Evolutionary conservation across 2,113 vertebrate species (phyloP).

Genomic region (Porphyrio hochstetteri): DNA sequence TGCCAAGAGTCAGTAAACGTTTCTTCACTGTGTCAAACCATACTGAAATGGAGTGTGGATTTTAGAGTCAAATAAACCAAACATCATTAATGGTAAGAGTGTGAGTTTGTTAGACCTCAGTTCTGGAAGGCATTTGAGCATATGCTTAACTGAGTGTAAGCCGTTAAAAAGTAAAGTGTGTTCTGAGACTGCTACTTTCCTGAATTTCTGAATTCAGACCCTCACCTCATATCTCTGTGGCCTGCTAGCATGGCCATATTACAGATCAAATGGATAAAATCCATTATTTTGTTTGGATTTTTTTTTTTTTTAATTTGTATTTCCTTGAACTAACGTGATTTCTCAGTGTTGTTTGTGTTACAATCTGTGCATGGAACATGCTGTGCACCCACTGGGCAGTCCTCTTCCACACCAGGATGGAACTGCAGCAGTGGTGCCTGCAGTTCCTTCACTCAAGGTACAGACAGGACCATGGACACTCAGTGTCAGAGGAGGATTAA

Average conservation of each 20-base stretch:
- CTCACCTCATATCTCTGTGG: neutral
- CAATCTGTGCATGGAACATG: accelerated
- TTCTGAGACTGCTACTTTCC: neutral
- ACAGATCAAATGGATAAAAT: neutral
- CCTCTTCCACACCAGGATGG: neutral
- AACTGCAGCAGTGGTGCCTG: neutral
- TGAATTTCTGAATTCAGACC: neutral
- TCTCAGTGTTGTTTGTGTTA: neutral
- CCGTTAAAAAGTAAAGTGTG: neutral
- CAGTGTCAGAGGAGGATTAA: neutral
- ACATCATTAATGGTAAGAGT: neutral
- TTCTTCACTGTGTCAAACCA: neutral
- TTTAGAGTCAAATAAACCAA: neutral
- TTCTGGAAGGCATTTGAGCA: neutral
- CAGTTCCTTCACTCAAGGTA: neutral
- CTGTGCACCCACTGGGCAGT: neutral
- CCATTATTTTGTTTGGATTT: neutral
- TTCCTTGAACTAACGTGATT: neutral
- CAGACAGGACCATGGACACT: neutral
- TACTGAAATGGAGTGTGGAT: neutral
- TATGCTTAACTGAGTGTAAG: neutral
- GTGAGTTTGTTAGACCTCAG: neutral
- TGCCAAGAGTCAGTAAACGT: slow-evolving; percentile 10
- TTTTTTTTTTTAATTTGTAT: neutral
- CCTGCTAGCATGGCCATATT: neutral